Base-by-base conservation (phyloP, 2,113 vertebrate species). In the Cnemophilus loriae region DNA sequence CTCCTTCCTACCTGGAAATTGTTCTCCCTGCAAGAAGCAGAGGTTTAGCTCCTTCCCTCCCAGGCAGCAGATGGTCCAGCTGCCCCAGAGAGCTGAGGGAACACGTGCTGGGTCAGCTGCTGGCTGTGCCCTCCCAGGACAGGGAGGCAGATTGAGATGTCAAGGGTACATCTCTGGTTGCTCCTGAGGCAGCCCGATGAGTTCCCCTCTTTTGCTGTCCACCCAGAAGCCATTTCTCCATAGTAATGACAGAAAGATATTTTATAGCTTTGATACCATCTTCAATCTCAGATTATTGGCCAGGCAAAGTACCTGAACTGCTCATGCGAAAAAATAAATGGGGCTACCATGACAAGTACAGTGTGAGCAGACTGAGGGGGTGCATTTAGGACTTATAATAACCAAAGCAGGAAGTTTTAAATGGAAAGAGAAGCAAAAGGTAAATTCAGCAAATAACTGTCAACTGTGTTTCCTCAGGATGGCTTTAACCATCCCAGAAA, bases 1-100 rank as follows among this genome's bases (percentile, higher is more conserved):
- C 6, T 65, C 3, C 26, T 26, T 17, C 9, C 32, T 46, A 2
- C 24, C 0, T 0, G 27, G 53, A 32, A 32, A 49, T 13, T 60
- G 47, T 20, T 76, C 4, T 75, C 49, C 41, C 44, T 57, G 37
- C 10, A 42, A 64, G 41, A 26, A 68, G 64, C 16, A 17, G 33
- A 67, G 37, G 35, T 81, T 93, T 9, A 64, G 7, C 69, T 80
- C 55, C 67, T 76, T 70, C 21, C 50, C 26, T 39, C 17, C 11
- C 1, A 7, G 37, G 42, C 64, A 70, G 68, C 69, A 84, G 77
- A 55, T 35, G 65, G 47, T 41, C 24, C 71, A 22, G 26, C 61
- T 76, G 49, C n/a, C 61, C 59, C 52, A 82, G 47, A 65, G 56
- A 47, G 24, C 44, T 49, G 50, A 39, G 47, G 23, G 26, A 41